Conservation (phyloP, 92 coral and sea anemone genomes). For the Heliopora coerulea region DNA sequence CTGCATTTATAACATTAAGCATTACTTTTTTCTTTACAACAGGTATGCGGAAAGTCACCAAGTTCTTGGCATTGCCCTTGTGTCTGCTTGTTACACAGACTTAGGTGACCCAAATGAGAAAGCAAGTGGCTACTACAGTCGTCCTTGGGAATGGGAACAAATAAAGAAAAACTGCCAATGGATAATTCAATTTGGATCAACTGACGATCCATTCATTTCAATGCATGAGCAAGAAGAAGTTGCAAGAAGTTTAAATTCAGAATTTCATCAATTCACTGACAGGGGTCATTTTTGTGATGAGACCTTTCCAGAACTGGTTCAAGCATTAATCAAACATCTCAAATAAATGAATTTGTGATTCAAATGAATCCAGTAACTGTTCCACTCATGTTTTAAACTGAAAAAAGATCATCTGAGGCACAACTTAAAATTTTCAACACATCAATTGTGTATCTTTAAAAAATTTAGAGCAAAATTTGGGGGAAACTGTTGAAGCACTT, state of each 20-base stretch:
- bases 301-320: slow-evolving; percentile 66
- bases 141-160: slow-evolving; percentile 79
- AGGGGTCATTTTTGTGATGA: slow-evolving; percentile 67
- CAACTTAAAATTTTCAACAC: too few relatives aligned
- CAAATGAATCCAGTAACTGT: background rate
- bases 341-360: slow-evolving; percentile 25
- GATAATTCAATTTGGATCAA: slow-evolving; percentile 87
- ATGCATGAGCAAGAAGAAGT: slow-evolving; percentile 76
- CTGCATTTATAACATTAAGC: too few relatives aligned
- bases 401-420: too few relatives aligned
- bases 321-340: slow-evolving; percentile 51
- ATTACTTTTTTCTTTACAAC: background rate
- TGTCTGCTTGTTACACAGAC: slow-evolving; percentile 81
- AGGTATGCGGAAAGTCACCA: slow-evolving; percentile 79
- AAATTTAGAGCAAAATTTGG: too few relatives aligned
- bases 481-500: too few relatives aligned
- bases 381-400: too few relatives aligned
- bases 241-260: slow-evolving; percentile 64
- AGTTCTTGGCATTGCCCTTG: slow-evolving; percentile 73
- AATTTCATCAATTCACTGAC: slow-evolving; percentile 67
- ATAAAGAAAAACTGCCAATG: slow-evolving; percentile 72
- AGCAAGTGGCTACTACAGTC: slow-evolving; percentile 84
- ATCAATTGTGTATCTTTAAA: too few relatives aligned
- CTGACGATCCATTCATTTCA: slow-evolving; percentile 81
- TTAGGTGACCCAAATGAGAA: slow-evolving; percentile 73